These are phyloP conservation scores for Paradoxurus hermaphroditus DNA, from an alignment of 2,113 vertebrate species.

Conservation along the genomic window DNA sequence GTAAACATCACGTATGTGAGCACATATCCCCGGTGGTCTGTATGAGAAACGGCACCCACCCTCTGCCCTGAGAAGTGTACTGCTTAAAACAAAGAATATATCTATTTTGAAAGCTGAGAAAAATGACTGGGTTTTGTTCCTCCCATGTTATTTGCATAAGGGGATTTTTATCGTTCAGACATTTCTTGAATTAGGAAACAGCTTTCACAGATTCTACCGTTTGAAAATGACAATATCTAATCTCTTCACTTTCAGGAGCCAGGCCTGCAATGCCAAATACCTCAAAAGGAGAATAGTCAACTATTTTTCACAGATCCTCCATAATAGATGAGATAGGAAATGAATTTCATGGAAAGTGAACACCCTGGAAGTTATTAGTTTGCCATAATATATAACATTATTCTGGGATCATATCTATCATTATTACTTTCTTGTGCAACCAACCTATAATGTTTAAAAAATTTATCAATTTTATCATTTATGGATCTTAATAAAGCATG, in stretches of 20 bases:
- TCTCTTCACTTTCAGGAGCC: slow-evolving; percentile 54
- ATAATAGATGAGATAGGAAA: slow-evolving; percentile 68
- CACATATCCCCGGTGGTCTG: not conserved
- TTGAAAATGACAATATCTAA: slow-evolving; percentile 68
- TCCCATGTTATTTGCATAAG: not conserved
- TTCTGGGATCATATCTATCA: slow-evolving; percentile 62
- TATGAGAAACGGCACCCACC: not conserved
- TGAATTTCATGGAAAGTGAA: slow-evolving; percentile 66
- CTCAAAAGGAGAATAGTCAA: slow-evolving; percentile 42
- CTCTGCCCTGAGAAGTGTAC: not conserved
- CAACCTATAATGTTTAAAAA: slow-evolving; percentile 71
- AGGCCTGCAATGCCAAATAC: slow-evolving; percentile 46
- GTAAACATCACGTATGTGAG: not conserved
- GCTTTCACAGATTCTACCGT: slow-evolving; percentile 54
- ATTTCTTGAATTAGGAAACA: slow-evolving; percentile 60
- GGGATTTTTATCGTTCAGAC: slow-evolving; percentile 50
- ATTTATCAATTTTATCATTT: slow-evolving; percentile 69
- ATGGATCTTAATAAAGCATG: slow-evolving; percentile 59
- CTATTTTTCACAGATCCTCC: slow-evolving; percentile 64
- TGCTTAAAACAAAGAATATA: slow-evolving; percentile 24
- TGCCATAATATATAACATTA: slow-evolving; percentile 58
- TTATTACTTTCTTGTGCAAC: slow-evolving; percentile 71
- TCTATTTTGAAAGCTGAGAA: slow-evolving; percentile 49
- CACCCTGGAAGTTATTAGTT: slow-evolving; percentile 64
- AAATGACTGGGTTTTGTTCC: slow-evolving; percentile 46